Evolutionary conservation across 2,797 vertebrate genomes (phyloP).

Genomic region (Darevskia nairensis): DNA sequence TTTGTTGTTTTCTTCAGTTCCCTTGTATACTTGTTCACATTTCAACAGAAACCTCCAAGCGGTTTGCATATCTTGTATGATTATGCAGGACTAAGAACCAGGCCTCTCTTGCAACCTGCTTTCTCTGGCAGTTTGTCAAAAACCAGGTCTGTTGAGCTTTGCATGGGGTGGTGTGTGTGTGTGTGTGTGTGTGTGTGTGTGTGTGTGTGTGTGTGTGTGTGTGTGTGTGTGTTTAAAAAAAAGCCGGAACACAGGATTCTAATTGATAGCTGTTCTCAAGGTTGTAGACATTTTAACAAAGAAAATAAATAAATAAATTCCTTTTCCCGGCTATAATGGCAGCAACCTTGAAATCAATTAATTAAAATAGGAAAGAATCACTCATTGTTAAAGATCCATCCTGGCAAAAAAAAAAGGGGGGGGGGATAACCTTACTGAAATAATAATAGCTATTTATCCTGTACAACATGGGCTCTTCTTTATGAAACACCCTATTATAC

Average conservation of each 20-base stretch:
- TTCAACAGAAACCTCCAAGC: too few species aligned
- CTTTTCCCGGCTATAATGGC: constrained; percentile 28
- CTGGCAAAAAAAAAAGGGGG: constrained; percentile 50
- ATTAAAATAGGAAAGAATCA: constrained; percentile 51
- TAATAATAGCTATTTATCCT: constrained; percentile 50
- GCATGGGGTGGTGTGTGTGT: background rate
- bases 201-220: background rate
- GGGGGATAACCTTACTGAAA: constrained; percentile 30
- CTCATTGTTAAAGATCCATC: constrained; percentile 48
- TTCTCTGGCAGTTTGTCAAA: constrained; percentile 33
- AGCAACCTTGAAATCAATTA: constrained; percentile 62
- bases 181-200: background rate
- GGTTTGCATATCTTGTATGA: background rate
- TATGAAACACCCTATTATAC: constrained; percentile 63
- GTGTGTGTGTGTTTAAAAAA: background rate
- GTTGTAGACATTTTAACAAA: constrained; percentile 32
- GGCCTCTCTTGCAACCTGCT: constrained; percentile 1
- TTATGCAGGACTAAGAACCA: constrained; percentile 11
- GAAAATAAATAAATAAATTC: constrained; percentile 38
- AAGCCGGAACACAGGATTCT: constrained; percentile 17
- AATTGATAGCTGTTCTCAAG: constrained; percentile 12
- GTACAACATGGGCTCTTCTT: constrained; percentile 52
- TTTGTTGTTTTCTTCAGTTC: background rate
- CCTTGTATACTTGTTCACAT: too few species aligned
- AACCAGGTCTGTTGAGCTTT: constrained; percentile 15